Evolutionary conservation across 2,113 vertebrate species (phyloP).

Genomic region (Struthidea cinerea): DNA sequence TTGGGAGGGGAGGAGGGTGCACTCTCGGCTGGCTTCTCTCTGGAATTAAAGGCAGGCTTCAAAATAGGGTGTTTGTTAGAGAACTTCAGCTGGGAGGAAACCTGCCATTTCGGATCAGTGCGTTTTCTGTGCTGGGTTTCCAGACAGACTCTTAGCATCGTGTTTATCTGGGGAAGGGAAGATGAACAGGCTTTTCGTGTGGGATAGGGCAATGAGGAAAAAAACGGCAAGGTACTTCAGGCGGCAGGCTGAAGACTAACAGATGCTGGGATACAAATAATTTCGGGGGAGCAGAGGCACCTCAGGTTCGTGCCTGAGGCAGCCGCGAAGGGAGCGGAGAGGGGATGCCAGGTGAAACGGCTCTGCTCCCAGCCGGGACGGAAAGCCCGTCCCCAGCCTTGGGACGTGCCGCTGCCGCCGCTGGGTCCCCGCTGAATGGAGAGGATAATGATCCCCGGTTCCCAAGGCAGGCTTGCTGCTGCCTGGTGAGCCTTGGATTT

Average conservation of each 20-base stretch:
- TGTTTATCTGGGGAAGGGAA: neutral
- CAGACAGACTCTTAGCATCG: neutral
- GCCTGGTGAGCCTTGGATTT: constrained; percentile 85
- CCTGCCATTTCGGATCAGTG: constrained; percentile 25
- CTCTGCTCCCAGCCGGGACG: neutral
- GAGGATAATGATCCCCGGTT: constrained; percentile 79
- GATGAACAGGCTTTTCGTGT: neutral
- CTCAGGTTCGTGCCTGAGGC: neutral
- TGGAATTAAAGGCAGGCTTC: neutral
- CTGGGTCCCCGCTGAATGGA: constrained; percentile 72
- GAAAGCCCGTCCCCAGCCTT: constrained; percentile 1
- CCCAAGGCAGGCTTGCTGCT: constrained; percentile 79
- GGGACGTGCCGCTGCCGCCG: constrained; percentile 30
- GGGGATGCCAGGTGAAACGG: neutral
- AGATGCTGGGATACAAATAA: neutral
- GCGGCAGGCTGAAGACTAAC: neutral
- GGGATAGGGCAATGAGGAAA: neutral
- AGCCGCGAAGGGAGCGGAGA: neutral
- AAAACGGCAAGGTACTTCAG: neutral
- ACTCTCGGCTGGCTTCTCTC: neutral
- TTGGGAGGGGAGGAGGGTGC: neutral
- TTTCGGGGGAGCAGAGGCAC: neutral
- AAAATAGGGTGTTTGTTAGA: neutral
- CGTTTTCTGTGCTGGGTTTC: neutral
- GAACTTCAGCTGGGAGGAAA: neutral